phyloP scores from a whole-genome alignment of 1,140 invertebrate genomes.

The Tyrophagus putrescentiae region DNA sequence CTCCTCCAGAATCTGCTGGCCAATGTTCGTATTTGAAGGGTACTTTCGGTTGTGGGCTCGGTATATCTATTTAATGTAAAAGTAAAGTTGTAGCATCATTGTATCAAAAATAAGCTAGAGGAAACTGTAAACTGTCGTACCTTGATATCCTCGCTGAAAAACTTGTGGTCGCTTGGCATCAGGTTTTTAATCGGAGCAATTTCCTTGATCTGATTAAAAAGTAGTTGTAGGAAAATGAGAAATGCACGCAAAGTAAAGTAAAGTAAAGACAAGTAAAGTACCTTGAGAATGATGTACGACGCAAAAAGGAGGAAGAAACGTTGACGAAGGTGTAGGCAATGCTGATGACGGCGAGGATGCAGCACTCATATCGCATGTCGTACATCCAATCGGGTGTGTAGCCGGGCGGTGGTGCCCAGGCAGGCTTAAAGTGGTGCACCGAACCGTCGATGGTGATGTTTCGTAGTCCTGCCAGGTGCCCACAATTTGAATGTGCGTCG shows the following conservation, averaged over 20 bases:
- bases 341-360: conserved; percentile 58
- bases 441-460: neutral
- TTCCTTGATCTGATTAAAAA: conserved; percentile 54
- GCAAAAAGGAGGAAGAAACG: conserved; percentile 64
- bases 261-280: conserved; percentile 29
- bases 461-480: neutral
- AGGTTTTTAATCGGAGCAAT: conserved; percentile 45
- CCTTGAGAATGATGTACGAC: conserved; percentile 62
- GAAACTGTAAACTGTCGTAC: too few relatives aligned
- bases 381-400: conserved; percentile 46
- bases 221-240: neutral
- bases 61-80: too few relatives aligned
- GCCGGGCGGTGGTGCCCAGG: conserved; percentile 21
- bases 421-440: conserved; percentile 14
- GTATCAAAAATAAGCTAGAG: too few relatives aligned
- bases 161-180: conserved; percentile 52
- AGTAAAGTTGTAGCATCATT: too few relatives aligned
- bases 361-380: conserved; percentile 56
- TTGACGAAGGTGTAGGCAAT: conserved; percentile 62
- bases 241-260: conserved; percentile 3
- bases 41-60: conserved; percentile 42
- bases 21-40: conserved; percentile 28
- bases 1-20: conserved; percentile 26
- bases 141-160: conserved; percentile 63
- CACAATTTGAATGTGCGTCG: conserved; percentile 20